Conservation (phyloP, 2,797 vertebrate species). For the Dicrostonyx torquatus region DNA sequence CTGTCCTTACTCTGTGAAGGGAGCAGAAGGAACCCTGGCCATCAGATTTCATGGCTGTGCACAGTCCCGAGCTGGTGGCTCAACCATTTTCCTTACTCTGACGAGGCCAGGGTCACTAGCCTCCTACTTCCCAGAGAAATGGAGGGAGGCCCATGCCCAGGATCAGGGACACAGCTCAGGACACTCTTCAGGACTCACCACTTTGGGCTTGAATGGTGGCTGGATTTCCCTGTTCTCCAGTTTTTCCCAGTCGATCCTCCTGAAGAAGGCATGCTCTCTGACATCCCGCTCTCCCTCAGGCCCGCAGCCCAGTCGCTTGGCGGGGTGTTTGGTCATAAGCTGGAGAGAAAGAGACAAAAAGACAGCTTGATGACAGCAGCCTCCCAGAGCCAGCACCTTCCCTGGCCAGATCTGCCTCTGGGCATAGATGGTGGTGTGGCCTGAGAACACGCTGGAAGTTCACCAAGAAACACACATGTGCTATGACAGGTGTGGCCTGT, state of each 20-base stretch:
- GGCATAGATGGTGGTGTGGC: accelerated
- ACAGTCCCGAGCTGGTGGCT: background rate
- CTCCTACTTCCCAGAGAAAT: accelerated
- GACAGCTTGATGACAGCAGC: background rate
- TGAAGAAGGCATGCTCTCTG: constrained; percentile 95
- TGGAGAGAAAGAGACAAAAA: constrained; percentile 72
- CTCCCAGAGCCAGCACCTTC: accelerated
- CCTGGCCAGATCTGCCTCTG: background rate
- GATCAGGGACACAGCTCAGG: background rate
- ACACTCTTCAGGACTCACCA: constrained; percentile 88
- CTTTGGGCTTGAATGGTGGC: constrained; percentile 98
- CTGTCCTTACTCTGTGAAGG: background rate
- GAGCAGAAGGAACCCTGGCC: background rate
- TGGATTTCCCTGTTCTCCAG: constrained; percentile 94
- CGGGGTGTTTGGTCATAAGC: constrained; percentile 97
- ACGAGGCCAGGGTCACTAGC: background rate
- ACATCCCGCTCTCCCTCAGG: constrained; percentile 94
- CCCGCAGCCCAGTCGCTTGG: constrained; percentile 95
- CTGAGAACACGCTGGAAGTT: background rate
- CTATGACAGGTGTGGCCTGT: background rate
- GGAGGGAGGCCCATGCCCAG: accelerated
- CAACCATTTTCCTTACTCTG: background rate
- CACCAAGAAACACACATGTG: background rate
- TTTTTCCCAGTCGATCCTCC: constrained; percentile 98
- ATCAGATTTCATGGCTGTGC: background rate